phyloP scores from a whole-genome alignment of 1,140 invertebrate genomes.

The Heliconius congener region DNA sequence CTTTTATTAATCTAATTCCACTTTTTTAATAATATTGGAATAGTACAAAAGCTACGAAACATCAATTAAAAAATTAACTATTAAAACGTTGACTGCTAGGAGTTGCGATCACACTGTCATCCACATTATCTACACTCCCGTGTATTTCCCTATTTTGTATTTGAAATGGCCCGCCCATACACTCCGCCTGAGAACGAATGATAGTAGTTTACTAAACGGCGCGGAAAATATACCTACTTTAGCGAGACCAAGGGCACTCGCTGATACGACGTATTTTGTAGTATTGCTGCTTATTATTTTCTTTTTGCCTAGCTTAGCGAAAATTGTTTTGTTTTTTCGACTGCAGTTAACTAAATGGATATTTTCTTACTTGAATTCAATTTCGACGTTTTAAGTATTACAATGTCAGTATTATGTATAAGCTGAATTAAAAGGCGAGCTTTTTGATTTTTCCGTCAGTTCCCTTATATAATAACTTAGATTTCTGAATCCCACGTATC shows the following conservation, averaged over 20 bases:
- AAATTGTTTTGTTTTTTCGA: no score
- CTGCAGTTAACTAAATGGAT: no score
- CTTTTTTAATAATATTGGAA: no score
- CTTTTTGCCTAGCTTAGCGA: no score
- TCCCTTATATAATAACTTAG: not conserved
- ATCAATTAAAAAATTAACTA: not conserved
- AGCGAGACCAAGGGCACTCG: not conserved
- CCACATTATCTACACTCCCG: not conserved
- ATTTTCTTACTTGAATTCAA: no score
- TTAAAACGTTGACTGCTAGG: not conserved
- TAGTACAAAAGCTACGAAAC: not conserved
- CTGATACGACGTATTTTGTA: not conserved
- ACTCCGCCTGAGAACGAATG: conserved; percentile 24
- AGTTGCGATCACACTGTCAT: not conserved
- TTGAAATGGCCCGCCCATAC: not conserved
- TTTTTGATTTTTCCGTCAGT: no score
- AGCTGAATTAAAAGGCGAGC: no score
- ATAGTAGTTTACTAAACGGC: conserved; percentile 23
- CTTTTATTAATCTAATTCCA: no score
- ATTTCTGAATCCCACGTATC: no score
- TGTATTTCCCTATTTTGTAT: not conserved
- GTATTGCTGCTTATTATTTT: no score
- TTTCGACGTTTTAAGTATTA: no score
- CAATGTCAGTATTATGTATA: no score
- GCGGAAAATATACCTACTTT: conserved; percentile 28